phyloP scores from a whole-genome alignment of 2,888 invertebrate species.

The Meteorus cinctellus region DNA sequence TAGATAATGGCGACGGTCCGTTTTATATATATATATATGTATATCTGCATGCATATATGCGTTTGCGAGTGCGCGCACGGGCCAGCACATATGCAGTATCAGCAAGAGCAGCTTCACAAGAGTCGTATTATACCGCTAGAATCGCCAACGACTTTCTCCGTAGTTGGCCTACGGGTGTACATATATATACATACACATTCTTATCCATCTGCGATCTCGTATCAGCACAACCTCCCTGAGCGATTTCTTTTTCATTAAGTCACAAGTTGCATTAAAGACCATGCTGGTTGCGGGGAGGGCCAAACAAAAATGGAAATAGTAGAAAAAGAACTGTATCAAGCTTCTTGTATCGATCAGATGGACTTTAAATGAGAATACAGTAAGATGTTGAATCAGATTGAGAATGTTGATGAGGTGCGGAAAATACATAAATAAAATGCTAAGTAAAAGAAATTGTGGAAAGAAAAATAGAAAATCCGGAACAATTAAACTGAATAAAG shows the following conservation, averaged over 20 bases:
- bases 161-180: conserved; percentile 41
- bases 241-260: conserved; percentile 42
- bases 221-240: conserved; percentile 43
- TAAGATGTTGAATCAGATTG: not conserved
- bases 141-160: conserved; percentile 57
- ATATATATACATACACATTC: conserved; percentile 45
- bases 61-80: not conserved
- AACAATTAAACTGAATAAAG: too few species aligned
- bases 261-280: conserved; percentile 27
- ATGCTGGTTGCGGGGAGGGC: not conserved
- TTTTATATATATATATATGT: conserved; percentile 44
- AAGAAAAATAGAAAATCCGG: not conserved
- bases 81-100: conserved; percentile 26
- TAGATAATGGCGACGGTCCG: conserved; percentile 55
- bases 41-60: not conserved
- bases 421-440: not conserved
- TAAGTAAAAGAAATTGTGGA: too few species aligned
- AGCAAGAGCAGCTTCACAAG: conserved; percentile 27
- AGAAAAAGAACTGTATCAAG: not conserved
- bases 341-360: not conserved
- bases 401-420: not conserved
- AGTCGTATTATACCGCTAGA: conserved; percentile 45
- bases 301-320: not conserved
- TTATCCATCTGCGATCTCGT: conserved; percentile 56
- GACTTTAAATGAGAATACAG: conserved; percentile 2